Evolutionary conservation across 2,888 invertebrate species (phyloP), one percentile per base, ranked within the genome.

Genomic region (Aleiodes leptofemur): DNA sequence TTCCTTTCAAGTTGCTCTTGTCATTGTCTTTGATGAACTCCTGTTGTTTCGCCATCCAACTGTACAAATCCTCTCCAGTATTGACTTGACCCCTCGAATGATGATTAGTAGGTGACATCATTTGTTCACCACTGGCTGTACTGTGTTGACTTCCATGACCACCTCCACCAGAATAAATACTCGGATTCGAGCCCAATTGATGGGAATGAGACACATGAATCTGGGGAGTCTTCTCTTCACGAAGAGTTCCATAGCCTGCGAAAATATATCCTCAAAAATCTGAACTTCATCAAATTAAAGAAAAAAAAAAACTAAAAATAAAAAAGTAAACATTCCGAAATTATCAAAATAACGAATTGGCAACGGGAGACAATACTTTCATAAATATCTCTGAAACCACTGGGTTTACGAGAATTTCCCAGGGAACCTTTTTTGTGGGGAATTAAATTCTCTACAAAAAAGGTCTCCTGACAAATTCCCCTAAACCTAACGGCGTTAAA

Each of bases 21-120:
- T 89, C 93, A 59, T 87, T 87, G 70, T 89, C 89, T 13, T 90
- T 90, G 73, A 90, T 89, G 78, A 91, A 91, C 78, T 92, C 92
- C 82, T 96, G 96, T 84, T 98, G 97, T 83, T 96, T 96, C 1
- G 96, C 97, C 98, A 98, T 98, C 98, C 98, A 98, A 83, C 95
- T 96, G 89, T 98, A 98, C 57, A 98, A 91, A 90, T 98, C 97
- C 86, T 97, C 97, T n/a, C 94, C 93, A 16, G 93, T 92, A 83
- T 93, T 93, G 56, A 92, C 90, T 4, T 88, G 84, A 80, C 90
- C 91, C 80, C 90, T 90, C 2, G 91, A 89, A 78, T 91, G 91
- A 79, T 92, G 91, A 53, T 90, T 91, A 64, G 92, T 89, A 0
- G 93, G 92, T 3, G 89, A 89, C 9, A 84, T 88, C 3, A 89